phyloP scores from a whole-genome alignment of 2,113 vertebrate genomes.

The Otolemur garnettii region DNA sequence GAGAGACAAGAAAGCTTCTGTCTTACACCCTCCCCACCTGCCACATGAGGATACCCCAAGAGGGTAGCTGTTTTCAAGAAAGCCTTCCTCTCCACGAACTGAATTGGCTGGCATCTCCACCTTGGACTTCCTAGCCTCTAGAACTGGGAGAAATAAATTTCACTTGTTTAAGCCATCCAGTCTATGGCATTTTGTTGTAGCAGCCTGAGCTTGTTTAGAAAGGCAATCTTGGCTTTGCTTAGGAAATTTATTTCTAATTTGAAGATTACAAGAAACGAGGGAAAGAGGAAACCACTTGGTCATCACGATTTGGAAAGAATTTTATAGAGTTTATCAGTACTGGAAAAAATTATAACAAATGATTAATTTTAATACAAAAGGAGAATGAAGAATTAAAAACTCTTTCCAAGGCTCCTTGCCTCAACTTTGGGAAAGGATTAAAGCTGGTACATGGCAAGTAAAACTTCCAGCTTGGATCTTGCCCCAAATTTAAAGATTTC shows the following conservation, averaged over 20 bases:
- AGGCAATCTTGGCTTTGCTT: not conserved
- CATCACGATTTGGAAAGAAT: constrained; percentile 23
- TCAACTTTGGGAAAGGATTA: constrained; percentile 42
- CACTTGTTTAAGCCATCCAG: not conserved
- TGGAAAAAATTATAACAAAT: constrained; percentile 52
- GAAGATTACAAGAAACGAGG: constrained; percentile 45
- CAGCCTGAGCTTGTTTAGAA: not conserved
- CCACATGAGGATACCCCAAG: too few species aligned
- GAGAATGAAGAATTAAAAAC: constrained; percentile 13
- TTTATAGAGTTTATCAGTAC: constrained; percentile 27
- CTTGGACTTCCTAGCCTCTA: not conserved
- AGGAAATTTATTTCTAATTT: constrained; percentile 38
- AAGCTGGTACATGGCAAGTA: constrained; percentile 8
- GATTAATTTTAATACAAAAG: constrained; percentile 51
- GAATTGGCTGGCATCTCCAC: not conserved
- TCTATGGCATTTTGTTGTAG: not conserved
- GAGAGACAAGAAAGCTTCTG: not conserved
- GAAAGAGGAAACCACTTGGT: constrained; percentile 7
- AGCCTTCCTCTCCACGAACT: not conserved
- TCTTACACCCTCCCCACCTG: too few species aligned
- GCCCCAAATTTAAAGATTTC: constrained; percentile 1
- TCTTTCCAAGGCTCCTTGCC: not conserved
- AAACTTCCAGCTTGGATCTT: constrained; percentile 16
- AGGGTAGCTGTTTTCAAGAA: not conserved
- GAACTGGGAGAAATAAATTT: not conserved